Conservation (phyloP, 1,140 invertebrate genomes). For the Cataglyphis hispanica region DNA sequence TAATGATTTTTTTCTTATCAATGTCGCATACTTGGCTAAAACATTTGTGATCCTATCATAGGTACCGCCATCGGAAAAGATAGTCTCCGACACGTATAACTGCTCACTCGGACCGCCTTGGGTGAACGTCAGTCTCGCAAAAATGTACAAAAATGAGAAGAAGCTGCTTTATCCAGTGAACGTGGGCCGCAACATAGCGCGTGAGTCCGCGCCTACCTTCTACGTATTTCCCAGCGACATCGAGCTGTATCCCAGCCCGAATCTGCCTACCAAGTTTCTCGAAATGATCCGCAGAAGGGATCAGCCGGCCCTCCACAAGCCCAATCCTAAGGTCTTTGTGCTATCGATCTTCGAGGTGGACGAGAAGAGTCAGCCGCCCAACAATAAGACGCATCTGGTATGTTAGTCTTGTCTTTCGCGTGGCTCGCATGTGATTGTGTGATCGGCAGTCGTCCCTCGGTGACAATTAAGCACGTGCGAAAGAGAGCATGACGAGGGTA, state of each 20-base stretch:
- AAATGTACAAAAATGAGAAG: conserved; percentile 93
- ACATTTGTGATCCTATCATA: conserved; percentile 74
- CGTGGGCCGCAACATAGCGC: conserved; percentile 94
- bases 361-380: conserved; percentile 90
- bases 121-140: conserved; percentile 88
- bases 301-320: conserved; percentile 88
- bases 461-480: conserved; percentile 55
- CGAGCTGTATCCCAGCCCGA: conserved; percentile 94
- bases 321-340: conserved; percentile 92
- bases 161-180: conserved; percentile 95
- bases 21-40: not conserved
- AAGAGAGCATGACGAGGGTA: conserved; percentile 46
- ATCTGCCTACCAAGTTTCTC: conserved; percentile 91
- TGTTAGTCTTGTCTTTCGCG: conserved; percentile 47
- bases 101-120: conserved; percentile 91
- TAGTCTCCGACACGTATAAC: conserved; percentile 89
- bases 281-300: conserved; percentile 93
- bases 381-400: conserved; percentile 91
- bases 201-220: conserved; percentile 93
- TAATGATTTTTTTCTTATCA: too few species aligned
- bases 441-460: not conserved
- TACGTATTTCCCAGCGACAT: conserved; percentile 95
- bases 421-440: not conserved
- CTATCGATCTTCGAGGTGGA: conserved; percentile 94
- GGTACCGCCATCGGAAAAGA: conserved; percentile 89